phyloP scores from a whole-genome alignment of 2,888 invertebrate species.

The Cosmopolites sordidus region DNA sequence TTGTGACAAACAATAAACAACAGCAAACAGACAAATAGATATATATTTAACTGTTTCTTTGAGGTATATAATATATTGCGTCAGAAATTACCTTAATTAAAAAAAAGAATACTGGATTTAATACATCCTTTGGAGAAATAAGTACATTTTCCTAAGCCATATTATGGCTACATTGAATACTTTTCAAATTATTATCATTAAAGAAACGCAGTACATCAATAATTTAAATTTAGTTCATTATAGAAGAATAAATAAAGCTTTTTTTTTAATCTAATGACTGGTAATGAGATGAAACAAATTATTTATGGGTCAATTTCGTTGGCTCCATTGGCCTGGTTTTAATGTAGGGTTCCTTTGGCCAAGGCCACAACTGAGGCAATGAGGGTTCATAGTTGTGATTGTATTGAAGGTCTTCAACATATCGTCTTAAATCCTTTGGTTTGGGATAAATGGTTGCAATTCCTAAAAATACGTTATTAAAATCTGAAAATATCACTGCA shows the following conservation, averaged over 20 bases:
- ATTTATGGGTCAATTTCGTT: conserved; percentile 32
- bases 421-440: conserved; percentile 69
- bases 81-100: conserved; percentile 7
- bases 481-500: too few relatives aligned
- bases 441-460: conserved; percentile 83
- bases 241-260: conserved; percentile 1
- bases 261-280: background rate
- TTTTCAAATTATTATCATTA: conserved; percentile 2
- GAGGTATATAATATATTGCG: background rate
- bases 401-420: conserved; percentile 72
- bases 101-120: conserved; percentile 11
- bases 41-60: too few relatives aligned
- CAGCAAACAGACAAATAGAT: too few relatives aligned
- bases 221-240: background rate
- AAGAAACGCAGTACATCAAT: background rate
- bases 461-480: conserved; percentile 49
- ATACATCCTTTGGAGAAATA: conserved; percentile 1
- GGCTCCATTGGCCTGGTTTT: conserved; percentile 42
- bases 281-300: conserved; percentile 1
- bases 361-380: conserved; percentile 66
- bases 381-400: conserved; percentile 73
- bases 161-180: background rate
- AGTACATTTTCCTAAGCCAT: conserved; percentile 5
- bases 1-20: too few relatives aligned
- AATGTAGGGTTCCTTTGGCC: conserved; percentile 48